phyloP scores from a whole-genome alignment of 2,888 invertebrate genomes.

The Coenonympha arcania region DNA sequence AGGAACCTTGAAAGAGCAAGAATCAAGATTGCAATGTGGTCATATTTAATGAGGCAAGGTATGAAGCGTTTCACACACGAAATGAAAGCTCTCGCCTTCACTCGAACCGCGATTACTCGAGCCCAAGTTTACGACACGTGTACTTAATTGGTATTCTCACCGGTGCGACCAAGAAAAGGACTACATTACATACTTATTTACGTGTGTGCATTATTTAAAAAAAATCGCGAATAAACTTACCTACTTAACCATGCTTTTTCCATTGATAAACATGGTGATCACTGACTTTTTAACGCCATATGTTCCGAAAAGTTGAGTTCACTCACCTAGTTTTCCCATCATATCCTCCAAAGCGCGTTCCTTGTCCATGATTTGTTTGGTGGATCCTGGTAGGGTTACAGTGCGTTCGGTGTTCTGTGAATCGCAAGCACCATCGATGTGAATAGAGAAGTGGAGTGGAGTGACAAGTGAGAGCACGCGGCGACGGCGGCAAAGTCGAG shows the following conservation, averaged over 20 bases:
- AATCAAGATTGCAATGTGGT: background rate
- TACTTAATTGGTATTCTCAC: slow-evolving; percentile 22
- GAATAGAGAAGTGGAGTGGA: background rate
- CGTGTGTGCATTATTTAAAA: slow-evolving; percentile 1
- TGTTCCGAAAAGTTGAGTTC: slow-evolving; percentile 31
- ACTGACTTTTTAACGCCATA: slow-evolving; percentile 37
- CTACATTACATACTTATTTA: background rate
- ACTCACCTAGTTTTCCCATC: slow-evolving; percentile 79
- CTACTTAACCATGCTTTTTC: background rate
- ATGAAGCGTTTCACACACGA: slow-evolving; percentile 4
- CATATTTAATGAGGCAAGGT: background rate
- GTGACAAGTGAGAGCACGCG: slow-evolving; percentile 33
- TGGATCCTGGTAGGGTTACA: slow-evolving; percentile 25
- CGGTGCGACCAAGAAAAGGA: slow-evolving; percentile 10
- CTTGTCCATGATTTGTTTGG: slow-evolving; percentile 69
- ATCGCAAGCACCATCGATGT: slow-evolving; percentile 61
- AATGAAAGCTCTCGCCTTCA: slow-evolving; percentile 24
- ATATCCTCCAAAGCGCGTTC: slow-evolving; percentile 78
- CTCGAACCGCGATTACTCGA: slow-evolving; percentile 10
- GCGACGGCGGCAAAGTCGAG: slow-evolving; percentile 30
- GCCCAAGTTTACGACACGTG: slow-evolving; percentile 25
- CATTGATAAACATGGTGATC: background rate
- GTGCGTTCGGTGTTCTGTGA: slow-evolving; percentile 38
- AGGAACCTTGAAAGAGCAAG: slow-evolving; percentile 4
- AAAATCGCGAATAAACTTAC: background rate